These are phyloP conservation scores for Paraescarpia echinospica DNA, from an alignment of 1,140 invertebrate species.

Conservation along the genomic window DNA sequence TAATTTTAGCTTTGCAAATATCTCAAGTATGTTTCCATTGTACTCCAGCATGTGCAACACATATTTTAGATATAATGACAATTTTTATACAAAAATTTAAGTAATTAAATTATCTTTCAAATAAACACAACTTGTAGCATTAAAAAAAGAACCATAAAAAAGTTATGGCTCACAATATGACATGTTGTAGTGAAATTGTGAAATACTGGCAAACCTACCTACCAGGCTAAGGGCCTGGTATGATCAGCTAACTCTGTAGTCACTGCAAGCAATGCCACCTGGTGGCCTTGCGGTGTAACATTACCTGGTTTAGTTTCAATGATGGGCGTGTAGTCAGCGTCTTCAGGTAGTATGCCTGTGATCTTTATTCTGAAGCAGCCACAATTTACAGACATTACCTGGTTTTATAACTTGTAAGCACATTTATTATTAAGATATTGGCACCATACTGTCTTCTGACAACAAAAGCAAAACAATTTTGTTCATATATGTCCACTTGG, in stretches of 20 bases:
- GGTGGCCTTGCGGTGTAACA: not conserved
- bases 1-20: too few relatives aligned
- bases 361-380: conserved; percentile 39
- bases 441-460: not conserved
- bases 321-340: conserved; percentile 22
- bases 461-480: not conserved
- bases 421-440: not conserved
- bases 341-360: conserved; percentile 32
- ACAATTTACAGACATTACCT: conserved; percentile 16
- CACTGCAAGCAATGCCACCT: not conserved
- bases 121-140: too few relatives aligned
- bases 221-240: too few relatives aligned
- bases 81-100: too few relatives aligned
- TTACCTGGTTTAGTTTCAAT: conserved; percentile 6
- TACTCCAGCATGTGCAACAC: too few relatives aligned
- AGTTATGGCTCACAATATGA: too few relatives aligned
- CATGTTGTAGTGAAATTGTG: too few relatives aligned
- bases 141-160: too few relatives aligned
- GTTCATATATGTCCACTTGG: not conserved
- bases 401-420: not conserved
- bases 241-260: not conserved
- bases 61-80: too few relatives aligned
- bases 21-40: too few relatives aligned
- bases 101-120: too few relatives aligned
- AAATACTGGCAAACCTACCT: too few relatives aligned